Percentiles rank a stretch among this genome's conserved stretches.
Evolutionary conservation across 1,140 invertebrate genomes (phyloP).

Genomic region (Anastrepha obliqua): DNA sequence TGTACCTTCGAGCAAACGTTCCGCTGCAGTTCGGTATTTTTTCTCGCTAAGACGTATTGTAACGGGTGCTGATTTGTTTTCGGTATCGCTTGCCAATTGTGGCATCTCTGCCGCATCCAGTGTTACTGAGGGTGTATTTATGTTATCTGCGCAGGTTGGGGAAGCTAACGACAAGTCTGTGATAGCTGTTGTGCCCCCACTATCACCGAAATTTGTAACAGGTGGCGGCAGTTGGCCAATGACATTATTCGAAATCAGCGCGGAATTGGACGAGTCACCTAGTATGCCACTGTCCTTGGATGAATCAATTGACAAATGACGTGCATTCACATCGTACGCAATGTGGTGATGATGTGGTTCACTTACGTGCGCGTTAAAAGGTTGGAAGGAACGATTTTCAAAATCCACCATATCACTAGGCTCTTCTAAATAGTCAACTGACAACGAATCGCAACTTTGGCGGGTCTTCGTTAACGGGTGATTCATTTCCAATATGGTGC

Average conservation of each 20-base stretch:
- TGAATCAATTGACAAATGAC: conserved; percentile 70
- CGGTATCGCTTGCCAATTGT: neutral
- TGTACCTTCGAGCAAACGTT: conserved; percentile 66
- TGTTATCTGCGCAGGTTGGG: conserved; percentile 21
- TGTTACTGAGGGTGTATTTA: neutral
- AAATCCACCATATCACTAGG: conserved; percentile 53
- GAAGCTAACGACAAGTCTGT: neutral
- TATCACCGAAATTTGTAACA: conserved; percentile 55
- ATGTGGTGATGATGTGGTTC: neutral
- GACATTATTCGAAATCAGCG: conserved; percentile 8
- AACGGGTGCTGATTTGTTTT: neutral
- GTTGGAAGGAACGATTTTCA: conserved; percentile 44
- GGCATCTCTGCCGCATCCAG: neutral
- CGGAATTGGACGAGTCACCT: conserved; percentile 62
- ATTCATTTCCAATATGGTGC: conserved; percentile 61
- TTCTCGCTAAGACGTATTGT: neutral
- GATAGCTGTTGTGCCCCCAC: conserved; percentile 56
- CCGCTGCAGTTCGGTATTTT: conserved; percentile 64
- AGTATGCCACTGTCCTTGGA: conserved; percentile 72
- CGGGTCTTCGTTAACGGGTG: neutral
- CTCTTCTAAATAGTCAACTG: conserved; percentile 42
- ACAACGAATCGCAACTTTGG: neutral
- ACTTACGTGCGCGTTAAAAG: conserved; percentile 1
- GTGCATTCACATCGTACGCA: conserved; percentile 55
- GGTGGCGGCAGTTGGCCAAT: conserved; percentile 55